Percentiles rank a stretch among this genome's conserved stretches.
These are phyloP conservation scores for Lasioglossum albipes DNA, from an alignment of 1,140 invertebrate species.

Conservation along the genomic window DNA sequence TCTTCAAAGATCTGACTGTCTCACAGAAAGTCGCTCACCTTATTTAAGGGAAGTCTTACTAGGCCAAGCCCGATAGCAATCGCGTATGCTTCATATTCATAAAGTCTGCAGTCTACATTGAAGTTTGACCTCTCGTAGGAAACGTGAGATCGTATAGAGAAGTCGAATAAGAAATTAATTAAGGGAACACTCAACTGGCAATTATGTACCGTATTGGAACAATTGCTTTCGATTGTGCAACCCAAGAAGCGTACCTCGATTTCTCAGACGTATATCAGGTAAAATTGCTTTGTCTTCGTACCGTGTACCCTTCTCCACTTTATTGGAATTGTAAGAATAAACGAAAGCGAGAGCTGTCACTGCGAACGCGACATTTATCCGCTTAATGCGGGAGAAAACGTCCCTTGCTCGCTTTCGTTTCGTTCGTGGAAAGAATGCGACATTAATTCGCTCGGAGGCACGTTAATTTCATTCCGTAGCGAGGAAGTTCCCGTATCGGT, in stretches of 20 bases:
- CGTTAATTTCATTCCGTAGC: not conserved
- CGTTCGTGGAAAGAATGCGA: not conserved
- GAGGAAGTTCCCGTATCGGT: not conserved
- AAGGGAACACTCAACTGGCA: slow-evolving; percentile 67
- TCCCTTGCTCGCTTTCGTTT: slow-evolving; percentile 25
- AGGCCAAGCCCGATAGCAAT: too few relatives aligned
- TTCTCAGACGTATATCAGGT: slow-evolving; percentile 27
- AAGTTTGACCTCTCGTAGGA: not conserved
- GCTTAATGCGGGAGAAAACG: slow-evolving; percentile 36
- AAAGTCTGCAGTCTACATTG: too few relatives aligned
- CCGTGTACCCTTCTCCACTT: slow-evolving; percentile 18
- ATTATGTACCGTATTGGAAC: slow-evolving; percentile 60
- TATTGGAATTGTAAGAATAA: slow-evolving; percentile 49
- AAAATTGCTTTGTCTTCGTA: slow-evolving; percentile 26
- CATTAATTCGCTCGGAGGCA: not conserved
- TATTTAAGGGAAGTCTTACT: too few relatives aligned
- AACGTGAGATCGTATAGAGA: not conserved
- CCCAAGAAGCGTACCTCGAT: slow-evolving; percentile 23
- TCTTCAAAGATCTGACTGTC: too few relatives aligned
- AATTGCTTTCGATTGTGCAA: slow-evolving; percentile 50
- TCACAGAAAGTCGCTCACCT: too few relatives aligned
- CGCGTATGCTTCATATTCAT: too few relatives aligned
- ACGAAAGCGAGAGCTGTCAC: slow-evolving; percentile 45
- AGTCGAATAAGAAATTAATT: slow-evolving; percentile 41
- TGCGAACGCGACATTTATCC: slow-evolving; percentile 55